Conservation (phyloP, 2,797 vertebrate species). For the Meda fulgida region DNA sequence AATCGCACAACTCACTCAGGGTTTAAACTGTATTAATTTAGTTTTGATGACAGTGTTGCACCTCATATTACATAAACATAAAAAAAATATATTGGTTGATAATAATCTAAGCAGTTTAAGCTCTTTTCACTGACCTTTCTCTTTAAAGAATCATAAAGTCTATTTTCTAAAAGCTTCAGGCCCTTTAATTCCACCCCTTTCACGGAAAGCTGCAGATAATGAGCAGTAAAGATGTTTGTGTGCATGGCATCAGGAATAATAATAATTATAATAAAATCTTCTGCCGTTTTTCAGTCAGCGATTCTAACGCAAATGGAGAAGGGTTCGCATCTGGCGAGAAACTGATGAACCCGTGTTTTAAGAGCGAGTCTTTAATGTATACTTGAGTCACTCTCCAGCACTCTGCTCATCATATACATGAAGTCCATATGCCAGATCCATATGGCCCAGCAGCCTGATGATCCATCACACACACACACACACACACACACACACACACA, state of each 20-base stretch:
- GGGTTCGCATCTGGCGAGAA: no score
- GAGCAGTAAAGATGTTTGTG: neutral
- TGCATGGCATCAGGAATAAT: no score
- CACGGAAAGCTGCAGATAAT: neutral
- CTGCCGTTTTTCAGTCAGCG: neutral
- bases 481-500: no score
- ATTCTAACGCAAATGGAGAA: neutral
- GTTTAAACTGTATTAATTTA: neutral
- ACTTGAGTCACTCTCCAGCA: slow-evolving; percentile 81
- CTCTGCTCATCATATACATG: slow-evolving; percentile 77
- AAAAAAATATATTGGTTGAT: neutral
- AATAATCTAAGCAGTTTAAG: neutral
- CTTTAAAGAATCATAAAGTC: neutral
- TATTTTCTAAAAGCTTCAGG: neutral
- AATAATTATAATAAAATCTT: neutral
- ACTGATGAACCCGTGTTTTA: slow-evolving; percentile 83
- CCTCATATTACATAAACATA: neutral
- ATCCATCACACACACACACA: slow-evolving; percentile 75
- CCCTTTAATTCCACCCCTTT: neutral
- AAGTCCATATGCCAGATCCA: slow-evolving; percentile 85
- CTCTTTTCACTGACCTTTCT: neutral
- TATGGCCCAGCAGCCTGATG: slow-evolving; percentile 82
- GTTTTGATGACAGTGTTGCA: neutral
- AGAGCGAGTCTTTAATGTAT: slow-evolving; percentile 83
- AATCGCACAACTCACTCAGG: neutral